Base-by-base conservation (phyloP, 2,113 vertebrate species). In the Carassius carassius region DNA sequence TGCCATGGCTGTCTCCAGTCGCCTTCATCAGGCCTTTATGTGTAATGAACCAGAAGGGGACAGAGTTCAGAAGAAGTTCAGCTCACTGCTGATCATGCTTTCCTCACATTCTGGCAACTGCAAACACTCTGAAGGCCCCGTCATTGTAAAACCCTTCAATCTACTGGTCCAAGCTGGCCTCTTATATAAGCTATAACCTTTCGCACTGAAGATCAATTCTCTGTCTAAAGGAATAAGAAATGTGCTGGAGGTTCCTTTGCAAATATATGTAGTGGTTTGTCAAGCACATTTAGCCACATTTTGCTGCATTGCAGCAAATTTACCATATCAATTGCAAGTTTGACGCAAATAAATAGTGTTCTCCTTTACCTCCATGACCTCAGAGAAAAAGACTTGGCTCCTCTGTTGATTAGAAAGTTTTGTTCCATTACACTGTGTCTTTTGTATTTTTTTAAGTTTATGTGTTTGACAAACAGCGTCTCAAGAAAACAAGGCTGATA, bases 401-500 rank as follows among this genome's bases (percentile, higher is more conserved):
- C 29, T 56, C 25, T 74, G 32, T 29, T 75, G 58, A 70, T 86
- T 58, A 69, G 47, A 75, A 81, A 11, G 25, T 77, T 84, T 84
- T 77, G 58, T 21, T 75, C 51, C 21, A 82, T 65, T 83, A 85
- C 21, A 12, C 79, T 76, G 54, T 69, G 82, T 82, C 87, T 81
- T 67, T 90, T 87, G 82, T 84, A 82, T 84, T 89, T 86, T 84
- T 89, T 86, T 85, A 89, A 87, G 9, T 14, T 69, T 37, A 72
- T 82, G 29, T 54, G 87, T 89, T 87, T 78, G 88, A 91, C 87
- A 88, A 84, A 76, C 84, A 76, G 63, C 6, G 29, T 89, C 90
- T 91, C 91, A 92, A 92, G 92, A 90, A 93, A 89, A 88, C 73
- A 89, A 90, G 84, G 70, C 91, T 92, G 44, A 86, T 88, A 86